Conservation (phyloP, 2,888 invertebrate genomes). For the Apodemia mormo region DNA sequence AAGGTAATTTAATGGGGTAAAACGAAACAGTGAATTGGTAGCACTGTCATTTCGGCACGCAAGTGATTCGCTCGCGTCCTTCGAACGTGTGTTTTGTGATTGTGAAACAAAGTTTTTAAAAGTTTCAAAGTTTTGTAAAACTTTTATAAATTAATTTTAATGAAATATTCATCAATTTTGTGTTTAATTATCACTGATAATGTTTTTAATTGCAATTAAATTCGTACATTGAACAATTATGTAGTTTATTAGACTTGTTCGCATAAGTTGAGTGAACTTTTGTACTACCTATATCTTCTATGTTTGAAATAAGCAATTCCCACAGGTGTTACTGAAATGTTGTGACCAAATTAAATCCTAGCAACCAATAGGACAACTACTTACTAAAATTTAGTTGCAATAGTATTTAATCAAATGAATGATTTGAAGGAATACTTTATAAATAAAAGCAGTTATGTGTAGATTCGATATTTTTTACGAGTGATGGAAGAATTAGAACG, state of each 20-base stretch:
- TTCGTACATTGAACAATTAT: constrained; percentile 9
- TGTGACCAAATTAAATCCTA: constrained; percentile 70
- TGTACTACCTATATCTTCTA: constrained; percentile 44
- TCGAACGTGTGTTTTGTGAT: constrained; percentile 46
- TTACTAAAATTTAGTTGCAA: constrained; percentile 32
- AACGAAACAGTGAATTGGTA: not conserved
- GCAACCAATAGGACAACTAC: constrained; percentile 60
- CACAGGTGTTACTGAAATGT: constrained; percentile 71
- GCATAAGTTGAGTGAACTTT: constrained; percentile 75
- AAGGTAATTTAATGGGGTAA: not conserved
- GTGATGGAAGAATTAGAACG: constrained; percentile 76
- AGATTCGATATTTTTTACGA: constrained; percentile 40
- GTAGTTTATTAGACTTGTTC: constrained; percentile 38
- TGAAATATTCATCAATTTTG: not conserved
- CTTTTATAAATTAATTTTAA: constrained; percentile 40
- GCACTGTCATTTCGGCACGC: constrained; percentile 39
- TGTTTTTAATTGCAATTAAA: constrained; percentile 44
- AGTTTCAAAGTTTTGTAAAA: constrained; percentile 59
- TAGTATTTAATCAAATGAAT: constrained; percentile 17
- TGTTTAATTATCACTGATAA: constrained; percentile 45
- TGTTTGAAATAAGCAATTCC: constrained; percentile 57
- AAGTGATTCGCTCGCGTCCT: constrained; percentile 55
- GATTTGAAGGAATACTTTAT: constrained; percentile 14
- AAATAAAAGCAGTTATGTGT: not conserved
- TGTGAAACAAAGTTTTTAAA: constrained; percentile 64